phyloP scores from a whole-genome alignment of 2,113 vertebrate genomes.

The Carassius gibelio region DNA sequence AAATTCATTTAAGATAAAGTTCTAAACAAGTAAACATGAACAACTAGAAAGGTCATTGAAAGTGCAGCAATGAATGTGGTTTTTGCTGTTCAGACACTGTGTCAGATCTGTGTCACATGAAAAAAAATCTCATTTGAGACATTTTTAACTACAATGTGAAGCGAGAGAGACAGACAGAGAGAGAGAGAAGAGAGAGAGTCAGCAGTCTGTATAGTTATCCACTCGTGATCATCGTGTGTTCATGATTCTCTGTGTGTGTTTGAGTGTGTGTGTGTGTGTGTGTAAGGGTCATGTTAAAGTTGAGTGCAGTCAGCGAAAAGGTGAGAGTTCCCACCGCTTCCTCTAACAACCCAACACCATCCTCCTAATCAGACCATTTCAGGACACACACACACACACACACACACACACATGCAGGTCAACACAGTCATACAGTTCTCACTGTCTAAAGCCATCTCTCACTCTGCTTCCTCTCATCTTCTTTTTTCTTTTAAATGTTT shows the following conservation, averaged over 20 bases:
- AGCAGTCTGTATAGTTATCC: not conserved
- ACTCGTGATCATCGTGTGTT: not conserved
- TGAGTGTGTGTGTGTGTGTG: too few species aligned
- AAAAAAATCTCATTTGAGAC: not conserved
- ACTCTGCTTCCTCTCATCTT: too few species aligned
- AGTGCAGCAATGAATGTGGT: not conserved
- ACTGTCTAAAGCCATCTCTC: not conserved
- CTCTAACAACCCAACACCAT: slow-evolving; percentile 17
- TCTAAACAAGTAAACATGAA: not conserved
- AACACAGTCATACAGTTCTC: slow-evolving; percentile 14
- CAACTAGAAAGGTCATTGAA: not conserved
- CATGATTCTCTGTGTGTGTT: not conserved
- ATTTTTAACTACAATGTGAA: not conserved
- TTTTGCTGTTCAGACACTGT: not conserved
- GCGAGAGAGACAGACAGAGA: not conserved
- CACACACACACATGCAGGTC: not conserved
- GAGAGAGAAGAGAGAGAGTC: too few species aligned
- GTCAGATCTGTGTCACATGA: slow-evolving; percentile 20
- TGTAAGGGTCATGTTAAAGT: not conserved
- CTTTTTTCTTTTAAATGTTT: not conserved
- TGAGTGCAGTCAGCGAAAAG: not conserved
- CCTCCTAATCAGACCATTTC: not conserved
- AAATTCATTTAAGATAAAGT: not conserved
- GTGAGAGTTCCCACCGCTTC: slow-evolving; percentile 27
- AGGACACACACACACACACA: slow-evolving; percentile 20